Evolutionary conservation across 2,888 invertebrate genomes (phyloP), one percentile per base, ranked within the genome.

Genomic region (Mesorhabditis belari): DNA sequence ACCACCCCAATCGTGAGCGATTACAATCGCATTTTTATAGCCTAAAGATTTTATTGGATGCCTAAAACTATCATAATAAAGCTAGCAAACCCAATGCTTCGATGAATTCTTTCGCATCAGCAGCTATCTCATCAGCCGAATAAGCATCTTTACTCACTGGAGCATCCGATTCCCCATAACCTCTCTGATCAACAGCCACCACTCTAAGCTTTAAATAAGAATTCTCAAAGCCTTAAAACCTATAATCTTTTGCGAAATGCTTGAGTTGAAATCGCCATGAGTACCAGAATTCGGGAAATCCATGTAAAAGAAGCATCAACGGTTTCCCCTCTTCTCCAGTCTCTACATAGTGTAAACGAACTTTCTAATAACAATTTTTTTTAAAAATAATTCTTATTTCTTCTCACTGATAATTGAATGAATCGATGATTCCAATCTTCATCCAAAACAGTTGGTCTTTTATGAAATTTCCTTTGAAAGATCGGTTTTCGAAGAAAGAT

Each of bases 231-330:
- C 21, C 12, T 52, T 9, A 54, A 21, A 21, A 75, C 77, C 73
- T 67, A 59, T 78, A 71, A 9, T 71, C 61, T 12, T 67, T 67
- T 35, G 67, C 57, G 62, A 89, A 88, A 65, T 87, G 86, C 29
- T 84, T 81, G 6, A 89, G 82, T 81, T 89, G 89, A 80, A 87
- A 84, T 60, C 88, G 82, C 88, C 88, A 89, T 0, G 87, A 87
- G 80, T 87, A 89, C 89, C 89, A 89, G 77, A 88, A 88, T 77
- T 89, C 89, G 0, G 89, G 89, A 74, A 87, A 89, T 17, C 89
- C 89, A 76, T 89, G 89, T 0, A 89, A 70, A 72, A 88, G 87
- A 50, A 89, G 67, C 86, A 89, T 86, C 61, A 89, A 81, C 0
- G 88, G 87, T 69, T 87, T 88, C 0, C 67, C 66, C 9, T 52